These are phyloP conservation scores for Sabatieria punctata DNA, from an alignment of 2,888 invertebrate species.

Conservation along the genomic window DNA sequence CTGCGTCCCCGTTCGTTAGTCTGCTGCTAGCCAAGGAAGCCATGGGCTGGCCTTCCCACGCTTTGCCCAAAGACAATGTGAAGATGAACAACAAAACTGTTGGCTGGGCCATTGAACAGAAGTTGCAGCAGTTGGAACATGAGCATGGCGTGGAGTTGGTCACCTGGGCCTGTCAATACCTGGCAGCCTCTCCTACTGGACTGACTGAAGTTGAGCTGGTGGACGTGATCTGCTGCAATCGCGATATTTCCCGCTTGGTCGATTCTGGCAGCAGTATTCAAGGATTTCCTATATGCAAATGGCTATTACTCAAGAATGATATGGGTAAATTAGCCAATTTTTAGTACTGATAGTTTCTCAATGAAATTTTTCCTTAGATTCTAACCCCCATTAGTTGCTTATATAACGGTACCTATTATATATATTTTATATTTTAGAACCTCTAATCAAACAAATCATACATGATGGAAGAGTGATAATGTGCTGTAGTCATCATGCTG, in stretches of 20 bases:
- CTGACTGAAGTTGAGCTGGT: neutral
- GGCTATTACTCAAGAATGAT: neutral
- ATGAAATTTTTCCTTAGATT: no score
- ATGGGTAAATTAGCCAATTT: slow-evolving; percentile 9
- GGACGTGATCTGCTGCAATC: neutral
- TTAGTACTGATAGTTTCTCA: no score
- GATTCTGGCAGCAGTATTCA: no score
- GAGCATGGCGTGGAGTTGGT: neutral
- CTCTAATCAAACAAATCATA: slow-evolving; percentile 9
- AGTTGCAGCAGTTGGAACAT: neutral
- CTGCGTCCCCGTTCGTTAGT: neutral
- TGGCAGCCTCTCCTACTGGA: neutral
- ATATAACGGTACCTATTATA: no score
- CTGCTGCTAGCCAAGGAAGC: neutral
- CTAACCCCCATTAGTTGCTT: no score
- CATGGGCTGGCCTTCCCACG: neutral
- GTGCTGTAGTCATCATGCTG: no score
- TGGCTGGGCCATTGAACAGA: neutral
- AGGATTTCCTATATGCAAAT: neutral
- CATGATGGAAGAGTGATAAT: slow-evolving; percentile 13
- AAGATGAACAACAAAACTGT: no score
- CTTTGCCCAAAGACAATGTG: neutral
- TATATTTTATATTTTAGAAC: slow-evolving; percentile 7
- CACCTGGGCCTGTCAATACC: neutral
- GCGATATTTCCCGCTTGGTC: neutral